phyloP scores from a whole-genome alignment of 2,888 invertebrate genomes.

The Habroteleia sp. region DNA sequence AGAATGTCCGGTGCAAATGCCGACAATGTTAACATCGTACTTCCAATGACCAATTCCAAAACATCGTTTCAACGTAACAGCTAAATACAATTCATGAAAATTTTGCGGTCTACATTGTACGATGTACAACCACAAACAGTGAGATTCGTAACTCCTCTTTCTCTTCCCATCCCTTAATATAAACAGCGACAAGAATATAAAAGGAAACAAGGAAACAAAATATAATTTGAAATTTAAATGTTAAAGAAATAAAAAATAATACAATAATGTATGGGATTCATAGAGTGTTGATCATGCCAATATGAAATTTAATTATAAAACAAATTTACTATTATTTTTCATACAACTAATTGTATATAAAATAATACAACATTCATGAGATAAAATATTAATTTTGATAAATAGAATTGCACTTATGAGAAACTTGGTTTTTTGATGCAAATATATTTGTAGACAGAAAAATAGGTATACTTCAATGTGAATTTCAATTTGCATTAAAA shows the following conservation, averaged over 20 bases:
- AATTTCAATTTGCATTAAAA: slow-evolving; percentile 52
- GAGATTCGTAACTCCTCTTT: slow-evolving; percentile 9
- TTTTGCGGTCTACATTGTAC: slow-evolving; percentile 30
- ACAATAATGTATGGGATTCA: too few relatives aligned
- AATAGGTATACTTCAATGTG: slow-evolving; percentile 27
- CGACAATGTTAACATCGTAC: slow-evolving; percentile 10
- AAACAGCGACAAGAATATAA: not conserved
- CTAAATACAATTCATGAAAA: slow-evolving; percentile 28
- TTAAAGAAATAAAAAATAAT: too few relatives aligned
- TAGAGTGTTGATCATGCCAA: too few relatives aligned
- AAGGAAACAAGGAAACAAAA: not conserved
- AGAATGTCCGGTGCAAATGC: not conserved
- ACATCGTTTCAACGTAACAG: slow-evolving; percentile 11
- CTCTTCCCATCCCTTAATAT: not conserved
- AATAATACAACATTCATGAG: too few relatives aligned
- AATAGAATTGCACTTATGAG: not conserved
- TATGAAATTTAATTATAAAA: too few relatives aligned
- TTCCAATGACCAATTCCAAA: slow-evolving; percentile 17
- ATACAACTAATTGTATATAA: too few relatives aligned
- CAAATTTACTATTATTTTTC: too few relatives aligned
- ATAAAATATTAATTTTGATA: too few relatives aligned
- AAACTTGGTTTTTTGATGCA: slow-evolving; percentile 1
- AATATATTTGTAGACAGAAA: slow-evolving; percentile 23
- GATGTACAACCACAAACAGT: slow-evolving; percentile 11
- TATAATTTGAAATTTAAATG: not conserved